Base-by-base conservation (phyloP, 2,888 invertebrate genomes). In the Shargacucullia verbasci region DNA sequence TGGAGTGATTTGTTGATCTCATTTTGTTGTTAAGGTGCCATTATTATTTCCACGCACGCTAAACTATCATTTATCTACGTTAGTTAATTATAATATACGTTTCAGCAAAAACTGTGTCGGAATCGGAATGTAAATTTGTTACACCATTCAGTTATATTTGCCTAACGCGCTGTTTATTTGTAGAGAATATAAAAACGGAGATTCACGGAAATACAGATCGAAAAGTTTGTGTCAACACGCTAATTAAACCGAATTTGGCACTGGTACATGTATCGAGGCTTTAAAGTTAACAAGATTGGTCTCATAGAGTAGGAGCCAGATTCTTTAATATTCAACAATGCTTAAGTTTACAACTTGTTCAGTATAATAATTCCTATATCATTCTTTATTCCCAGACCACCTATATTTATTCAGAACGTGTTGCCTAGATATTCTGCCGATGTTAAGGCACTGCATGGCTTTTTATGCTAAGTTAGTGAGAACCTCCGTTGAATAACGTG, bases 401-500 rank as follows among this genome's bases (percentile, higher is more conserved):
- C 0, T 9, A 48, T 54, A 71, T 67, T 61, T 56, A 70, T 73
- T 70, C 68, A 57, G 58, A 65, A 56, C 38, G 61, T 50, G 50
- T 34, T 50, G 43, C 37, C 43, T 47, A 69, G 71, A 66, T 71
- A 15, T 59, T 56, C 43, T 39, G 41, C 47, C 15, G 40, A 57
- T 58, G 68, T 78, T 74, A 67, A 72, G 47, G 70, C 70, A 58
- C 53, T 53, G 53, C 61, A 62, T 62, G 62, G 46, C 58, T 67
- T 70, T 67, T 73, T 69, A 79, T 75, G 70, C 55, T 69, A 73
- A 74, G 59, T 44, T 62, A 40, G 47, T 57, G 59, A 59, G 58
- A 66, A 66, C 15, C 60, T 59, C 48, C 46, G 49, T 49, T 43
- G 53, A 57, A 57, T 73, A 73, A 55, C 57, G 53, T 70, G 59